Evolutionary conservation across 1,140 invertebrate species (phyloP).

Genomic region (Aphelinus certus): DNA sequence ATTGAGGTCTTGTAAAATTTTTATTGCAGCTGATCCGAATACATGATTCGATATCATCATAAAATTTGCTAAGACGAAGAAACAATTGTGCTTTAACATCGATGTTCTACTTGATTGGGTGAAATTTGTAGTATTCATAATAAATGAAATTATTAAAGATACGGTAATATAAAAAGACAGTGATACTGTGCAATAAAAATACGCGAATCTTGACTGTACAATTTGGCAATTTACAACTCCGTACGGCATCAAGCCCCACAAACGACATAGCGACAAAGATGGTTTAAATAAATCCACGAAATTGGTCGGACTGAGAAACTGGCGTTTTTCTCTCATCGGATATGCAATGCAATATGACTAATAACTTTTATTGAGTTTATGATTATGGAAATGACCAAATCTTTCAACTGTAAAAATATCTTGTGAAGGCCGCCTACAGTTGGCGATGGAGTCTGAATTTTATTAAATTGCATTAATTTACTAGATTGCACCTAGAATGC

Average conservation of each 20-base stretch:
- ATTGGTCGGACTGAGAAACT: conserved; percentile 1
- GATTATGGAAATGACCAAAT: no score
- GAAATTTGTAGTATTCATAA: conserved; percentile 41
- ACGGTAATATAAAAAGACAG: conserved; percentile 5
- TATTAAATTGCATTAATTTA: no score
- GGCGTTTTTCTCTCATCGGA: neutral
- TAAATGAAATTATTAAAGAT: conserved; percentile 36
- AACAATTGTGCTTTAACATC: conserved; percentile 50
- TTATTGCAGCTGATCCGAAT: conserved; percentile 34
- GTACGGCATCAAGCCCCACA: conserved; percentile 48
- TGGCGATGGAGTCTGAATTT: no score
- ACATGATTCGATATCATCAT: conserved; percentile 41
- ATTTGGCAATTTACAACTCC: conserved; percentile 26
- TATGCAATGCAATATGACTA: no score
- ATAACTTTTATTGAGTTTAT: no score
- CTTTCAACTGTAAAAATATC: no score
- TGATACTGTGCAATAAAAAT: conserved; percentile 37
- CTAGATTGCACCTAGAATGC: no score
- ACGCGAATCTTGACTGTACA: conserved; percentile 11
- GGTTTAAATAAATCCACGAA: conserved; percentile 42
- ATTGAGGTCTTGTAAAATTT: conserved; percentile 42
- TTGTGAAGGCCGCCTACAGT: no score
- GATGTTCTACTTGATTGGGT: conserved; percentile 37
- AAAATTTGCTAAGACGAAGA: conserved; percentile 33
- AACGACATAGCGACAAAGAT: conserved; percentile 35